A percentile compares a stretch with the other conserved stretches of the same genome.
Evolutionary conservation across 2,888 invertebrate species (phyloP).

Genomic region (Yponomeuta malinellus): DNA sequence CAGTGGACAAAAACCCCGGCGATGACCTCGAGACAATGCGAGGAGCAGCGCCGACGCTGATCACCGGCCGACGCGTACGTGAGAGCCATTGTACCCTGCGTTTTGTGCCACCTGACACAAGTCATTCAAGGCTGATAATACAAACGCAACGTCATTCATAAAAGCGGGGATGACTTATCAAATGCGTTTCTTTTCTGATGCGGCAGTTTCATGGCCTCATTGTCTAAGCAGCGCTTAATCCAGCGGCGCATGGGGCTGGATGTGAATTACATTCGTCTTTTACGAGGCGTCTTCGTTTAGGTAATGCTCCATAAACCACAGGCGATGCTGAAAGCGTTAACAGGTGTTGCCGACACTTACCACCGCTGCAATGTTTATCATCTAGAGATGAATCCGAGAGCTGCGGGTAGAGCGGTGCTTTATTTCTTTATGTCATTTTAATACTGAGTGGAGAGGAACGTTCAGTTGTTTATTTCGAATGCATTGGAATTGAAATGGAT

Average conservation of each 20-base stretch:
- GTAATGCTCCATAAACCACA: slow-evolving; percentile 20
- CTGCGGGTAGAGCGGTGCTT: no score
- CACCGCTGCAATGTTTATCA: slow-evolving; percentile 9
- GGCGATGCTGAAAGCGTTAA: slow-evolving; percentile 16
- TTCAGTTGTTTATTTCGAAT: no score
- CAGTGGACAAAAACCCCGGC: slow-evolving; percentile 49
- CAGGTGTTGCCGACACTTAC: slow-evolving; percentile 12
- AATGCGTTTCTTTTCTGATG: not conserved
- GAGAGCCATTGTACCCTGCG: slow-evolving; percentile 22
- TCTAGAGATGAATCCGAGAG: not conserved
- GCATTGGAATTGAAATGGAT: no score
- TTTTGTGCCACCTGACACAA: slow-evolving; percentile 14
- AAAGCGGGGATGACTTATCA: not conserved
- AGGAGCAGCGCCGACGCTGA: slow-evolving; percentile 40
- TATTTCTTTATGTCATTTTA: no score
- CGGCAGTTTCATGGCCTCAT: not conserved
- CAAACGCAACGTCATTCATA: slow-evolving; percentile 19
- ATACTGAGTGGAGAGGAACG: no score
- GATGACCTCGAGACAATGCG: slow-evolving; percentile 41
- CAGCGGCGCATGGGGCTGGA: not conserved
- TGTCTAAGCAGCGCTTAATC: not conserved
- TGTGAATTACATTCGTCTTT: slow-evolving; percentile 17
- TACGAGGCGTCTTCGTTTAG: slow-evolving; percentile 17
- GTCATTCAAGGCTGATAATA: slow-evolving; percentile 22
- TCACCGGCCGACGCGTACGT: slow-evolving; percentile 28